A percentile compares a stretch with the other conserved stretches of the same genome.
phyloP scores from a whole-genome alignment of 2,113 vertebrate genomes.

The Otis tarda region DNA sequence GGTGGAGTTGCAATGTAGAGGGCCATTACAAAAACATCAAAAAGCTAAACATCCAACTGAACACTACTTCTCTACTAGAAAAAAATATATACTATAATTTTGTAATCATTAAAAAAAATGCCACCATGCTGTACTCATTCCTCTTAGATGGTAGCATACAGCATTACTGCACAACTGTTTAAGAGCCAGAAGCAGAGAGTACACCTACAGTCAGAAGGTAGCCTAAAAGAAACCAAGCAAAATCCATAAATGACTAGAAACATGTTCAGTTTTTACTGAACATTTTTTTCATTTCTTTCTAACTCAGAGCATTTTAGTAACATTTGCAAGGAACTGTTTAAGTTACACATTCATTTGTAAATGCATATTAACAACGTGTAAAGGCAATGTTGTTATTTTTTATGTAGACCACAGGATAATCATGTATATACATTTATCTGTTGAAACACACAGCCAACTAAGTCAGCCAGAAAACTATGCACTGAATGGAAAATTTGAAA shows the following conservation, averaged over 20 bases:
- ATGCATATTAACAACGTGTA: background rate
- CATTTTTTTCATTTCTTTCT: background rate
- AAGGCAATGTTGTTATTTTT: background rate
- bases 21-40: background rate
- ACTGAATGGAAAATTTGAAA: conserved; percentile 40
- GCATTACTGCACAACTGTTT: background rate
- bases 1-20: background rate
- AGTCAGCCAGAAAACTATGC: conserved; percentile 46
- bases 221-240: background rate
- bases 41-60: background rate
- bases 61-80: background rate
- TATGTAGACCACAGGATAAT: background rate
- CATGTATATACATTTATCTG: background rate
- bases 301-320: background rate
- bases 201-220: background rate
- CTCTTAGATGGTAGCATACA: background rate
- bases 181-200: background rate
- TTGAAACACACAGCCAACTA: conserved; percentile 8
- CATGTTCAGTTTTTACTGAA: background rate
- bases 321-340: background rate
- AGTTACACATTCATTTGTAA: background rate
- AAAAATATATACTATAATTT: background rate
- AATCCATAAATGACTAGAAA: background rate
- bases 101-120: background rate
- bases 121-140: background rate